Conservation (phyloP, 2,888 invertebrate genomes). For the Phalera bucephala region DNA sequence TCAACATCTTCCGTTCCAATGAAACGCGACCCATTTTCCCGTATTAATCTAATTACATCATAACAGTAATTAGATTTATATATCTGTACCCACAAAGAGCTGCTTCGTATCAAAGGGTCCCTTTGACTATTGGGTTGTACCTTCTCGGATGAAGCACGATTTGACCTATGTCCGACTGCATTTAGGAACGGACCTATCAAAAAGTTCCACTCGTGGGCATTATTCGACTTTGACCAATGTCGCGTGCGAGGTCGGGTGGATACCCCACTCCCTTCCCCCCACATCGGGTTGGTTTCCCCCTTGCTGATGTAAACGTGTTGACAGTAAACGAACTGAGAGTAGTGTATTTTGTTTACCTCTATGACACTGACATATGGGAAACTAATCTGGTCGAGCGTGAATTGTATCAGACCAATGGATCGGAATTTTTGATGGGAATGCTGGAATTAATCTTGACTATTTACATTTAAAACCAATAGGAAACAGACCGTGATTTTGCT, state of each 20-base stretch:
- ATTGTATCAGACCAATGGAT: no score
- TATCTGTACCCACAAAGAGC: constrained; percentile 30
- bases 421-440: no score
- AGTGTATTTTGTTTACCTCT: constrained; percentile 18
- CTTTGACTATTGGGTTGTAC: constrained; percentile 63
- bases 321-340: constrained; percentile 32
- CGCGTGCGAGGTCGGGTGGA: constrained; percentile 38
- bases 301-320: constrained; percentile 19
- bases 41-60: constrained; percentile 36
- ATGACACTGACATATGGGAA: constrained; percentile 10
- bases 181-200: constrained; percentile 46
- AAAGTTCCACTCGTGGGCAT: constrained; percentile 51
- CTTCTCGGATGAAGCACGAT: constrained; percentile 49
- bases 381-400: constrained; percentile 8
- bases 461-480: no score
- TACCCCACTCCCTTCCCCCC: constrained; percentile 8
- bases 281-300: constrained; percentile 6
- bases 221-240: constrained; percentile 62
- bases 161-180: constrained; percentile 44
- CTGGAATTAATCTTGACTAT: no score
- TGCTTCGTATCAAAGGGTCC: constrained; percentile 49
- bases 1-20: constrained; percentile 16
- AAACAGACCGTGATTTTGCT: no score
- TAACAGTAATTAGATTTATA: constrained; percentile 36
- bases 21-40: constrained; percentile 20